Conservation (phyloP, 37 sponge, comb jelly and placozoan genomes). For the Spongia lamella region DNA sequence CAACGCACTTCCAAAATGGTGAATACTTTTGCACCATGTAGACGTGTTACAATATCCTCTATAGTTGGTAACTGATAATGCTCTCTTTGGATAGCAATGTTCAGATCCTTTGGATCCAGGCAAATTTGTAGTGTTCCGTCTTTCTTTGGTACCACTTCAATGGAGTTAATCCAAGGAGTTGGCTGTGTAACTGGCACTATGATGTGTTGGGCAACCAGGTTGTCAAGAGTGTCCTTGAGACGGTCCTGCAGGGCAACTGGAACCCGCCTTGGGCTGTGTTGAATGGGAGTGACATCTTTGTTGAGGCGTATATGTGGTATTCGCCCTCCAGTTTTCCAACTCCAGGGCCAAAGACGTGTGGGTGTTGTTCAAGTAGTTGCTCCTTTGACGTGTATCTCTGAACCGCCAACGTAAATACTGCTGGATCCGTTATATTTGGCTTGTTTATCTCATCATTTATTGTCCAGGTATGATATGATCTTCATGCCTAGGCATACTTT, state of each 20-base stretch:
- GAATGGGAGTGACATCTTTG: slow-evolving; percentile 21
- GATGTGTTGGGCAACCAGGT: slow-evolving; percentile 21
- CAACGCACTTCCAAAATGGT: slow-evolving; percentile 28
- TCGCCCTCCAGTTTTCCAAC: slow-evolving; percentile 20
- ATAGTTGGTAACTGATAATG: slow-evolving; percentile 34
- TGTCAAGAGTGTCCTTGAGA: slow-evolving; percentile 40
- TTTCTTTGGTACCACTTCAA: slow-evolving; percentile 20
- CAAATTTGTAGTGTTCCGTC: slow-evolving; percentile 27
- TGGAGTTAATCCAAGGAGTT: slow-evolving; percentile 47
- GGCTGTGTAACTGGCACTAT: slow-evolving; percentile 31
- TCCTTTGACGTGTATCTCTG: neutral
- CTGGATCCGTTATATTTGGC: neutral
- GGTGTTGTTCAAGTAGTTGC: neutral
- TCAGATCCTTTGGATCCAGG: slow-evolving; percentile 42
- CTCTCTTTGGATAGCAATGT: slow-evolving; percentile 24
- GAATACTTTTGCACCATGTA: slow-evolving; percentile 47
- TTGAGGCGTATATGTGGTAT: slow-evolving; percentile 44
- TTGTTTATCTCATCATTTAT: slow-evolving; percentile 3
- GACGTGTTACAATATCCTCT: slow-evolving; percentile 34
- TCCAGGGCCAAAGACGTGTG: neutral
- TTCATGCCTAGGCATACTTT: slow-evolving; percentile 33
- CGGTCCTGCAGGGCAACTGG: slow-evolving; percentile 39
- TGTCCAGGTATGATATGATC: neutral
- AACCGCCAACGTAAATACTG: slow-evolving; percentile 2
- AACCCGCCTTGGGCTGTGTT: slow-evolving; percentile 38